A percentile compares a stretch with the other conserved stretches of the same genome.
These are phyloP conservation scores for Watsonalla cultraria DNA, from an alignment of 2,888 invertebrate species.

Conservation along the genomic window DNA sequence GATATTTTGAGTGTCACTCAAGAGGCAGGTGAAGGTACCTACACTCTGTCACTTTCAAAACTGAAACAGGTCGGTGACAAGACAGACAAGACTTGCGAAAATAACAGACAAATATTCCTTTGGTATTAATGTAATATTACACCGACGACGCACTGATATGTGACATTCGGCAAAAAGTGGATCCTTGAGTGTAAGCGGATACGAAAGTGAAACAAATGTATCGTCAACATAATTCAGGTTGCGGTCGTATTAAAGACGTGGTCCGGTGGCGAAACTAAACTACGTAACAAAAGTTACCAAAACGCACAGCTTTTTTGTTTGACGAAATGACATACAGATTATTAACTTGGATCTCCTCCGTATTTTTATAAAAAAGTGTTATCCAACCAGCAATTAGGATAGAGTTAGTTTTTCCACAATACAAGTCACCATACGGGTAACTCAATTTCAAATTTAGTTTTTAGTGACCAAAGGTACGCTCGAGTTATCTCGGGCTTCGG, in stretches of 20 bases:
- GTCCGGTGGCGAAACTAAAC: too few species aligned
- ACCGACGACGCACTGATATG: background rate
- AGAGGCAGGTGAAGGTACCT: conserved; percentile 1
- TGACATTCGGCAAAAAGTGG: background rate
- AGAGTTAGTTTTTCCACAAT: too few species aligned
- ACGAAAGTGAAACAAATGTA: conserved; percentile 7
- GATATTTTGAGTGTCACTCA: background rate
- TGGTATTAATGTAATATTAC: background rate
- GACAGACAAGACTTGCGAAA: background rate
- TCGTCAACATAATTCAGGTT: background rate
- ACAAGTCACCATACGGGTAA: too few species aligned
- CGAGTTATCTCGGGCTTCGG: too few species aligned
- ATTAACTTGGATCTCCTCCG: too few species aligned
- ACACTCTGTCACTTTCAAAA: conserved; percentile 1
- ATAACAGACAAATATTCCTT: background rate
- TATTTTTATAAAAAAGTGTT: too few species aligned
- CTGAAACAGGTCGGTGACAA: background rate
- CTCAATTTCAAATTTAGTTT: too few species aligned
- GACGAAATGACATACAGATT: background rate
- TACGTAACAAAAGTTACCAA: background rate
- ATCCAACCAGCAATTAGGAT: too few species aligned
- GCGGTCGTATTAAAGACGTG: background rate
- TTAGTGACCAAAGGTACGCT: too few species aligned
- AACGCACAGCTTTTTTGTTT: background rate
- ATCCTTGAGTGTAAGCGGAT: conserved; percentile 10